Base-by-base conservation (phyloP, 1,140 invertebrate species). In the Drosophila ananassae region DNA sequence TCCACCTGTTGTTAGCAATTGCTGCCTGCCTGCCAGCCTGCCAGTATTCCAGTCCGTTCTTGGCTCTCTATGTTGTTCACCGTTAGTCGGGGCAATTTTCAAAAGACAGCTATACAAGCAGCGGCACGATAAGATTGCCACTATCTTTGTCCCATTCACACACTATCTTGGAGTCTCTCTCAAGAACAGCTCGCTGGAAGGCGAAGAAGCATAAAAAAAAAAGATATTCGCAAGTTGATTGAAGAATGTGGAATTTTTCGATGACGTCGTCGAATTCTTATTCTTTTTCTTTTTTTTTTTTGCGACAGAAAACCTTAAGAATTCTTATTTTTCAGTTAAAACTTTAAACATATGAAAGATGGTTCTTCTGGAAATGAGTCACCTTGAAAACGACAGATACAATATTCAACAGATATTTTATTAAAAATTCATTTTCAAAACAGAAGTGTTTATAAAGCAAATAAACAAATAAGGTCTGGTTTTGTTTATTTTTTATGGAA, bases 241-340 rank as follows among this genome's bases (percentile, higher is more conserved):
- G 58, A 51, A 25, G 58, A 67, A 52, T 50, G 46, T 51, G 58
- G 62, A 66, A 60, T 67, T 67, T 64, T 30, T 59, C 63, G 63
- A 67, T 81, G 56, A 80, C 78, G 77, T 72, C 69, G 69, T 57
- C 78, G 53, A 72, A 66, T 80, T 34, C 32, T 48, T 52, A 66
- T 53, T 24, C 67, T 60, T 32, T 28, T 28, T 6, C 0, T n/a
- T 25, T 25, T 25, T 25, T 25, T 25, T 1, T 25, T 25, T 25
- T 25, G 25, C 0, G 12, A 50, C 12, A 12, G 21, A 57, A 37
- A 55, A 54, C 10, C 44, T 63, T 62, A 53, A 63, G 55, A 63
- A 69, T 46, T 46, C 17, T 4, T 60, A 59, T 13, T 32, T 10
- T n/a, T 39, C n/a, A 32, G 17, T 13, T 44, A n/a, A 37, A 37